phyloP scores from a whole-genome alignment of 2,113 vertebrate species.

The Halichoeres trimaculatus region DNA sequence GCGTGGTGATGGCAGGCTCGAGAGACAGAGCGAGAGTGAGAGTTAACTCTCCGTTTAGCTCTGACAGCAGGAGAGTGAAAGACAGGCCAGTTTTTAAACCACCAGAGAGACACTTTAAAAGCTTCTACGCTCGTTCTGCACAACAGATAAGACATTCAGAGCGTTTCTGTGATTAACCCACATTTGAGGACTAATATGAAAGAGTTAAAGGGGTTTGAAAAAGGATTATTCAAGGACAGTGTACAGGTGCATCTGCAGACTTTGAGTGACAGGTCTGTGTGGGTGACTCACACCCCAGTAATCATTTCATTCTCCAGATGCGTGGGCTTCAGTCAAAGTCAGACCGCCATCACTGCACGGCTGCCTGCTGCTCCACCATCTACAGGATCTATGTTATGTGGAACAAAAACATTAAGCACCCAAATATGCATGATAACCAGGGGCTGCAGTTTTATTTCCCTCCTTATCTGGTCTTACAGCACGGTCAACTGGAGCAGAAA shows the following conservation, averaged over 20 bases:
- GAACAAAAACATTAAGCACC: slow-evolving; percentile 35
- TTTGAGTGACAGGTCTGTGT: slow-evolving; percentile 53
- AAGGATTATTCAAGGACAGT: slow-evolving; percentile 7
- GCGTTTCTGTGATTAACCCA: slow-evolving; percentile 25
- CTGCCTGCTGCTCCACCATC: slow-evolving; percentile 19
- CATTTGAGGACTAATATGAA: slow-evolving; percentile 9
- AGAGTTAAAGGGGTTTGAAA: neutral
- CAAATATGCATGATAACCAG: slow-evolving; percentile 47
- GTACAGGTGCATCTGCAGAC: slow-evolving; percentile 31
- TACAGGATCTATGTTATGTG: slow-evolving; percentile 23
- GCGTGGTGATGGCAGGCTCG: slow-evolving; percentile 64
- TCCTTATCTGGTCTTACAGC: slow-evolving; percentile 40
- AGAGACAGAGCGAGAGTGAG: neutral
- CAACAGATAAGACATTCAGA: slow-evolving; percentile 29
- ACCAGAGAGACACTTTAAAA: slow-evolving; percentile 60
- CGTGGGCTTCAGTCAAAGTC: slow-evolving; percentile 27
- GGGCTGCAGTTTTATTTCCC: slow-evolving; percentile 29
- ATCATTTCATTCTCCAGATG: slow-evolving; percentile 48
- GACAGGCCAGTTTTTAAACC: slow-evolving; percentile 57
- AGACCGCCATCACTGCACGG: slow-evolving; percentile 5
- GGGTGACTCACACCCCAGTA: slow-evolving; percentile 34
- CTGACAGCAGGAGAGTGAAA: slow-evolving; percentile 59
- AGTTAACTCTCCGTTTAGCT: slow-evolving; percentile 37
- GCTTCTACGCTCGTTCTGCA: slow-evolving; percentile 11
- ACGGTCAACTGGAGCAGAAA: slow-evolving; percentile 62